These are phyloP conservation scores for Pelecanus crispus DNA, from an alignment of 2,113 vertebrate species.

Conservation along the genomic window DNA sequence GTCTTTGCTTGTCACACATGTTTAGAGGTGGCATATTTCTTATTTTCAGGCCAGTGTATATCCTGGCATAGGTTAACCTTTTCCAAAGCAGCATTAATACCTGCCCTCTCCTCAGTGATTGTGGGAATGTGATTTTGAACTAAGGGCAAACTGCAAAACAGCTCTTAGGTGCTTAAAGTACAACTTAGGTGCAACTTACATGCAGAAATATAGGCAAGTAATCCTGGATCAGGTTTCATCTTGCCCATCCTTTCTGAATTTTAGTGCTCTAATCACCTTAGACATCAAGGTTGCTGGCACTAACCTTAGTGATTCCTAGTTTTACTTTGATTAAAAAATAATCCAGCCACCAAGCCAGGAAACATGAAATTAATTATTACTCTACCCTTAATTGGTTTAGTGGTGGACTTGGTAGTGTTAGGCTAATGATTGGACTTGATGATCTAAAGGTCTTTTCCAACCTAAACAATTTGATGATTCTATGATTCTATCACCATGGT, in stretches of 20 bases:
- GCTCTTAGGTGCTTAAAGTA: background rate
- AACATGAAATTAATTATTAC: too few relatives aligned
- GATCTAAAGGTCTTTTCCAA: too few relatives aligned
- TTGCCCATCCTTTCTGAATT: background rate
- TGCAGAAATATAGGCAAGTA: background rate
- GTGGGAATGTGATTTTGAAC: background rate
- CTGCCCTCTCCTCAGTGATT: background rate
- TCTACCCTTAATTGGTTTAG: too few relatives aligned
- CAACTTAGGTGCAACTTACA: background rate
- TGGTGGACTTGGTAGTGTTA: too few relatives aligned
- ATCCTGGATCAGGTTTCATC: background rate
- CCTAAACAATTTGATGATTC: too few relatives aligned
- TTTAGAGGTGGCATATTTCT: background rate
- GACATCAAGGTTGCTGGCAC: background rate
- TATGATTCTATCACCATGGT: background rate
- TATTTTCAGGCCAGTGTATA: background rate
- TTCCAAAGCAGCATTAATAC: background rate
- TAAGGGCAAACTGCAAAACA: background rate
- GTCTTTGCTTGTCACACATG: fast-evolving
- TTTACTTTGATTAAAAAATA: too few relatives aligned
- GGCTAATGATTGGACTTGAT: too few relatives aligned
- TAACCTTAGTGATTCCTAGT: too few relatives aligned
- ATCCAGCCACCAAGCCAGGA: too few relatives aligned
- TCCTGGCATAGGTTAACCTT: background rate
- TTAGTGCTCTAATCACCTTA: background rate